Base-by-base conservation (phyloP, 2,797 vertebrate genomes). In the Acanthurus lineatus region DNA sequence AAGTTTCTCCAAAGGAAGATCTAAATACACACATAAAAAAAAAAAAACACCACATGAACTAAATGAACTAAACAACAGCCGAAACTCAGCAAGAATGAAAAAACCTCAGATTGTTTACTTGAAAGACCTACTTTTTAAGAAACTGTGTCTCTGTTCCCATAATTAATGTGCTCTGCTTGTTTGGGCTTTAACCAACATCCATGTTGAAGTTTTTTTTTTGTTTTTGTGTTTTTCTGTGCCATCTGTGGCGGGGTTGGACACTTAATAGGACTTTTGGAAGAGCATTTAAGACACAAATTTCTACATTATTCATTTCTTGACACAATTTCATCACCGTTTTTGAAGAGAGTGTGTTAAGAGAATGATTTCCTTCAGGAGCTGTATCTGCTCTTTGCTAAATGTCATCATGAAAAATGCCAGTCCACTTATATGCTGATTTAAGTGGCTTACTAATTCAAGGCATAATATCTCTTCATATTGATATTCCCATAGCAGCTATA, bases 121-220 rank as follows among this genome's bases (percentile, higher is more conserved):
- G 35, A 62, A 73, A 81, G 86, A 82, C 85, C 87, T 86, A 77
- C 73, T 86, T 90, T 77, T 74, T 38, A 73, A 52, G 61, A 82
- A 77, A 69, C 79, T 68, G 83, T 58, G 70, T 84, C 75, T 89
- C 3, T 75, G 38, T 48, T 32, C 4, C 4, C 62, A 61, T 84
- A 77, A 88, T 89, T 84, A 83, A 82, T 84, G 78, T 2, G 76
- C 71, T 77, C 20, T 35, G 69, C 81, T 82, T 82, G 73, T 88
- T 79, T 79, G 70, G 22, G 7, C 76, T 83, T 70, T 61, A 77
- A 60, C 64, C 51, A 85, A 66, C 44, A 70, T 42, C 57, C 53
- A 25, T 63, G 48, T 52, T 42, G 58, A 45, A 28, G 32, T 38
- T 17, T 44, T 48, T n/a, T 35, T 45, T 16, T 28, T 32, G 6